Conservation (phyloP, 2,797 vertebrate species). For the Prionace glauca region DNA sequence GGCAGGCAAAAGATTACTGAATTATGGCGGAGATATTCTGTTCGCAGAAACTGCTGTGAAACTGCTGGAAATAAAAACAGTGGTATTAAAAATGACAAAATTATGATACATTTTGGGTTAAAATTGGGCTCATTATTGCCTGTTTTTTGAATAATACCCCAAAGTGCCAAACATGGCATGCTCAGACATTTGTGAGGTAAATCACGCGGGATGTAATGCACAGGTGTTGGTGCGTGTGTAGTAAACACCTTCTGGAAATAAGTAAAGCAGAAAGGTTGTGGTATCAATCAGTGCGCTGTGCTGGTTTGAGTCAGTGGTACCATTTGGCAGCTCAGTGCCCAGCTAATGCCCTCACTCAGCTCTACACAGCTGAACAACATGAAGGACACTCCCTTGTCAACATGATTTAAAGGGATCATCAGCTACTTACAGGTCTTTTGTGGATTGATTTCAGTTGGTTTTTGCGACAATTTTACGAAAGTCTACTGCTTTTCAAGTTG, state of each 20-base stretch:
- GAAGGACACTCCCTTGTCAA: background rate
- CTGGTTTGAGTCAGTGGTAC: background rate
- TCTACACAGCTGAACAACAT: background rate
- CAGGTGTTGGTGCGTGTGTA: background rate
- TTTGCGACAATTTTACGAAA: background rate
- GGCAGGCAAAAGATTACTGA: background rate
- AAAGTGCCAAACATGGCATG: background rate
- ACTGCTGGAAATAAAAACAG: background rate
- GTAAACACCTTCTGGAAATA: background rate
- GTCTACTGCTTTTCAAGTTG: background rate
- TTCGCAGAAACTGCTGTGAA: background rate
- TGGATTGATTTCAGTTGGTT: background rate
- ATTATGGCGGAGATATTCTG: background rate
- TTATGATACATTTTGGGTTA: background rate
- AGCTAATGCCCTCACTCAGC: background rate
- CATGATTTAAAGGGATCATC: background rate
- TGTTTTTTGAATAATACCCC: background rate
- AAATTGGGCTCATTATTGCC: background rate
- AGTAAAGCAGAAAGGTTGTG: background rate
- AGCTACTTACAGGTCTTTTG: background rate
- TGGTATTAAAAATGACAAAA: background rate
- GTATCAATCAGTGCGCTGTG: background rate
- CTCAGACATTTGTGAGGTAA: background rate
- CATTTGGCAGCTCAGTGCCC: background rate
- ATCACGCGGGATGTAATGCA: background rate